A percentile compares a stretch with the other conserved stretches of the same genome.
Conservation (phyloP, 2,797 vertebrate species). For the Hafferia zeledoni region DNA sequence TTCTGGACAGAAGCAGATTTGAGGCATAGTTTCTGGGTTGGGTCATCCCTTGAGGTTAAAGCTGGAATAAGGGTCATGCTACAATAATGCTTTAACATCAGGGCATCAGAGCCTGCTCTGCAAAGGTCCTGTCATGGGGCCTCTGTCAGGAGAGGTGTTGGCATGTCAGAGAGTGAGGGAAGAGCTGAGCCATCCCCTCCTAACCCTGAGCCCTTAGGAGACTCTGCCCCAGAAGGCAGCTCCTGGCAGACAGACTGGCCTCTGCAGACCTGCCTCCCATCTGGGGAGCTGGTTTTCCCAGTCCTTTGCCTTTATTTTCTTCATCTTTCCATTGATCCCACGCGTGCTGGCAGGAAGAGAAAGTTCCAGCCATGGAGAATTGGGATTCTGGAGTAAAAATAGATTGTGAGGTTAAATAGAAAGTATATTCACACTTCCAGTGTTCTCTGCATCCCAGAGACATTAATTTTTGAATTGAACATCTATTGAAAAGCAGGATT, state of each 20-base stretch:
- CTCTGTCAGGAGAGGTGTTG: too few relatives aligned
- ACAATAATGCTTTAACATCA: not conserved
- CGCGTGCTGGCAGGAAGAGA: not conserved
- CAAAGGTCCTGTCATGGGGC: not conserved
- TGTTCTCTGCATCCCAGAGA: not conserved
- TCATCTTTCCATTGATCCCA: not conserved
- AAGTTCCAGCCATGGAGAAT: not conserved
- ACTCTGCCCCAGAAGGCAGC: too few relatives aligned
- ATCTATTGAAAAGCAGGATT: not conserved
- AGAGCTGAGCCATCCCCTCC: not conserved
- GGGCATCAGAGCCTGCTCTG: not conserved
- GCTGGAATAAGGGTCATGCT: not conserved
- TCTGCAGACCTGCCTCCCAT: not conserved
- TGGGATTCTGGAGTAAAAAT: conserved; percentile 18
- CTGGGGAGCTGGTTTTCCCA: not conserved
- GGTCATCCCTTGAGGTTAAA: not conserved
- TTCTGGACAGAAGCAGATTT: not conserved
- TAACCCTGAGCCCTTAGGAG: not conserved
- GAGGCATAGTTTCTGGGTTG: not conserved
- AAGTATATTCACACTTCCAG: not conserved
- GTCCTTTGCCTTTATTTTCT: not conserved
- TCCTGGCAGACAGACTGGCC: not conserved
- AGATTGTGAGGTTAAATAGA: conserved; percentile 5
- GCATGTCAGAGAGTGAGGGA: not conserved
- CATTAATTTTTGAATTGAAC: not conserved